A percentile compares a stretch with the other conserved stretches of the same genome.
Conservation (phyloP, 1,140 invertebrate genomes). For the Plectrocnemia conspersa region DNA sequence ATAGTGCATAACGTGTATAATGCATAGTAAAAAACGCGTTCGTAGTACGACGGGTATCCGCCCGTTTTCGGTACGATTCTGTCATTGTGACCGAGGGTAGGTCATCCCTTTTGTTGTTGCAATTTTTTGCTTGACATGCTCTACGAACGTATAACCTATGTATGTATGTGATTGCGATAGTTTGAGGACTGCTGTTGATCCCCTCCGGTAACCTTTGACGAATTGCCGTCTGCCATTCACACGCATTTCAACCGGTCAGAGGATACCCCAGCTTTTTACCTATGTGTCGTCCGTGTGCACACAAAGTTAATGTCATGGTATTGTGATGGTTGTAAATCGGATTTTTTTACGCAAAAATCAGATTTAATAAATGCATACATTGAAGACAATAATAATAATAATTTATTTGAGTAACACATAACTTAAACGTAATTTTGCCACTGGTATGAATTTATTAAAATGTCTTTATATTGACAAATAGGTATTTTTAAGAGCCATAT, state of each 20-base stretch:
- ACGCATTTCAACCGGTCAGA: slow-evolving; percentile 12
- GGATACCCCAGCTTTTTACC: too few relatives aligned
- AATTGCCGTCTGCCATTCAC: slow-evolving; percentile 29
- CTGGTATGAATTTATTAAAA: background rate
- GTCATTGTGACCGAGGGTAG: slow-evolving; percentile 9
- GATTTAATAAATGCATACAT: too few relatives aligned
- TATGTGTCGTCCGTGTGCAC: too few relatives aligned
- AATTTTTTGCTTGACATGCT: slow-evolving; percentile 36
- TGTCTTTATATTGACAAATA: too few relatives aligned
- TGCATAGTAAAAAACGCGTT: background rate
- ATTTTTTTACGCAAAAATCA: too few relatives aligned
- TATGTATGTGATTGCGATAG: slow-evolving; percentile 24
- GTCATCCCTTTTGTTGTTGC: slow-evolving; percentile 32
- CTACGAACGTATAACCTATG: slow-evolving; percentile 12
- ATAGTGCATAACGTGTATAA: background rate
- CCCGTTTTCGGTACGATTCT: background rate
- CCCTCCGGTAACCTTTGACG: slow-evolving; percentile 23
- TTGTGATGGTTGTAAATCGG: too few relatives aligned
- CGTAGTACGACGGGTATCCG: background rate
- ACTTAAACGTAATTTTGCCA: background rate
- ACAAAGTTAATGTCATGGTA: too few relatives aligned
- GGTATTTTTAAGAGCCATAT: too few relatives aligned
- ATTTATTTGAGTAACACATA: too few relatives aligned
- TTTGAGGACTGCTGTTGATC: slow-evolving; percentile 23
- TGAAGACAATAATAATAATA: too few relatives aligned